Evolutionary conservation across 2,888 invertebrate species (phyloP), one percentile per base, ranked within the genome.

Genomic region (Sinohyriopsis cumingii): DNA sequence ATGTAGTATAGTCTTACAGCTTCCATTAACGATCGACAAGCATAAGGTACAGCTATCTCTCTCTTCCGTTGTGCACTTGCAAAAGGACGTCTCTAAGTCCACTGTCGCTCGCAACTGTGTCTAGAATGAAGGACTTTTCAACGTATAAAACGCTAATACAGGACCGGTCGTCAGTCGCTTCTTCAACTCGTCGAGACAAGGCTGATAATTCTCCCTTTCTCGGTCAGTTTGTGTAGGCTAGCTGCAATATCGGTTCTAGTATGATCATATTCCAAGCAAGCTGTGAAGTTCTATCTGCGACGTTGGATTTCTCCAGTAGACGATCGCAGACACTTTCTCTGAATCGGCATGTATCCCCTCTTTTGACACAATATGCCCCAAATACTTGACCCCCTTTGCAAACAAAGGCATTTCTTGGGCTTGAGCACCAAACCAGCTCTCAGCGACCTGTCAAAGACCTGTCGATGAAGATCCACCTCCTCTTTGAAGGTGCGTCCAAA

Each of bases 381-480:
- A 25, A 65, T 54, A 74, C 54, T 63, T 53, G 9, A 74, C 68
- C 24, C 68, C 57, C 6, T 62, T n/a, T 5, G 5, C 20, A 24
- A 68, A 68, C 18, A 79, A 60, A 55, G 28, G 55, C 78, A 79
- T 70, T 82, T 83, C 53, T 55, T 67, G 1, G 74, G 67, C 55
- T 82, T 75, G 6, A 84, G 56, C 64, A 71, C 78, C 28, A 84
- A 56, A 3, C 71, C 71, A 57, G 75, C 73, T 9, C 25, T 55
- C 1, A 62, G 12, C 4, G 82, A 67, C 12, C 71, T 54, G 2
- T 63, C 53, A 25, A 83, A 66, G 25, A 83, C 73, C 5, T 45
- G 24, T 33, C 55, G 33, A 5, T 82, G 66, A 18, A 72, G 67
- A 9, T 53, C 33, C 4, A 77, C 33, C 64, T 67, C 65, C 24